These are phyloP conservation scores for Stylophora pistillata DNA, from an alignment of 64 coral and sea anemone genomes.

Conservation along the genomic window DNA sequence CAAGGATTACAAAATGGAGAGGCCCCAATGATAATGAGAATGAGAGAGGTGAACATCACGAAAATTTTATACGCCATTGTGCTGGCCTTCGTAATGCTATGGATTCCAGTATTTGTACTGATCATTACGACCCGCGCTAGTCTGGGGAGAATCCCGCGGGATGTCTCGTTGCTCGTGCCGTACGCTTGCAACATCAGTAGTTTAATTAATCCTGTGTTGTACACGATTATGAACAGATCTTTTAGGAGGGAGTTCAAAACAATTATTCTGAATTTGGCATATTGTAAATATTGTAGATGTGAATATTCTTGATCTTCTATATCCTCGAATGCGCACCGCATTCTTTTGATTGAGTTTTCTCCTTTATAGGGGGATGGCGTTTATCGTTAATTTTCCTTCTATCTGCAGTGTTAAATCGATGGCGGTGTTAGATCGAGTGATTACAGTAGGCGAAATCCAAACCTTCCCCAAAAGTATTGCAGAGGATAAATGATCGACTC, in stretches of 20 bases:
- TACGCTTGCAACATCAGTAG: neutral
- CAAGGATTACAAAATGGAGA: neutral
- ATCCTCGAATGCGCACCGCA: too few relatives aligned
- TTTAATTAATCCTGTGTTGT: slow-evolving; percentile 17
- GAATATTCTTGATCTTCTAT: neutral
- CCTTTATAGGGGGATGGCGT: too few relatives aligned
- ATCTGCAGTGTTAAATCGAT: too few relatives aligned
- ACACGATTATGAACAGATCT: neutral
- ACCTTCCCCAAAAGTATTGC: neutral
- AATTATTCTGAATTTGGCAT: neutral
- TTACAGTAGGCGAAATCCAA: too few relatives aligned
- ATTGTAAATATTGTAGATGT: neutral
- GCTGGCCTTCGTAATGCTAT: neutral
- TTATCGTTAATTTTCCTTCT: too few relatives aligned
- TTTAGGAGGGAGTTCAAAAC: slow-evolving; percentile 11
- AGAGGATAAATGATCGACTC: neutral
- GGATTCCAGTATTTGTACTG: neutral
- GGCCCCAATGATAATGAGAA: neutral
- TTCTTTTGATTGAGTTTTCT: too few relatives aligned
- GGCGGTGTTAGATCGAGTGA: too few relatives aligned
- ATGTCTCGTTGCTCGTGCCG: neutral
- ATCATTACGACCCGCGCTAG: neutral
- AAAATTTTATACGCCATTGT: slow-evolving; percentile 27
- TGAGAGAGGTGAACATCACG: slow-evolving; percentile 16
- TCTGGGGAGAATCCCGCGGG: neutral